These are phyloP conservation scores for Encarsia formosa DNA, from an alignment of 2,888 invertebrate genomes.

Conservation along the genomic window DNA sequence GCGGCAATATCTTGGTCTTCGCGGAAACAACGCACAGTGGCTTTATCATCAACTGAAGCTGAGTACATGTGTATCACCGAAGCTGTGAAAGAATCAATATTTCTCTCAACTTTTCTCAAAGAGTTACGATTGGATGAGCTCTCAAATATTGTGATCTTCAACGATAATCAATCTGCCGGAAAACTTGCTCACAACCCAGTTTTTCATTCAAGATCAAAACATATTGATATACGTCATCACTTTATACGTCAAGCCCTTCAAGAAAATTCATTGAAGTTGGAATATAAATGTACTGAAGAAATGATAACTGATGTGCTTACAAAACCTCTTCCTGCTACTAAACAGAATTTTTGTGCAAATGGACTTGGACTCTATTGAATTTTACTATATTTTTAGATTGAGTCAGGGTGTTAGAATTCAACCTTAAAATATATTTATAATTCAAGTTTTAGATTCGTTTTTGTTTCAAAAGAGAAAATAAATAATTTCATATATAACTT, in stretches of 20 bases:
- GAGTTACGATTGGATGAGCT: not conserved
- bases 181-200: constrained; percentile 16
- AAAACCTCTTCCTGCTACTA: too few species aligned
- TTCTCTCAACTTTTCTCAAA: not conserved
- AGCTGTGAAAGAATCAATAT: constrained; percentile 12
- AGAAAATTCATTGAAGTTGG: too few species aligned
- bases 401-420: too few species aligned
- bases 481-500: too few species aligned
- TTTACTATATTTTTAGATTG: too few species aligned
- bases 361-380: too few species aligned
- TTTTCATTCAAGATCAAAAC: constrained; percentile 23
- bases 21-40: constrained; percentile 26
- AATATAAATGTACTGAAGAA: too few species aligned
- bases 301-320: too few species aligned
- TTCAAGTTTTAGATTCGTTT: too few species aligned
- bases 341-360: too few species aligned
- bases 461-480: too few species aligned
- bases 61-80: constrained; percentile 22
- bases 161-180: constrained; percentile 15
- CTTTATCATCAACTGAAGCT: constrained; percentile 15
- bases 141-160: not conserved
- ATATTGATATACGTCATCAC: constrained; percentile 17
- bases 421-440: too few species aligned
- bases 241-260: constrained; percentile 10
- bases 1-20: constrained; percentile 26